Base-by-base conservation (phyloP, 2,888 invertebrate species). In the Mystacides longicornis region DNA sequence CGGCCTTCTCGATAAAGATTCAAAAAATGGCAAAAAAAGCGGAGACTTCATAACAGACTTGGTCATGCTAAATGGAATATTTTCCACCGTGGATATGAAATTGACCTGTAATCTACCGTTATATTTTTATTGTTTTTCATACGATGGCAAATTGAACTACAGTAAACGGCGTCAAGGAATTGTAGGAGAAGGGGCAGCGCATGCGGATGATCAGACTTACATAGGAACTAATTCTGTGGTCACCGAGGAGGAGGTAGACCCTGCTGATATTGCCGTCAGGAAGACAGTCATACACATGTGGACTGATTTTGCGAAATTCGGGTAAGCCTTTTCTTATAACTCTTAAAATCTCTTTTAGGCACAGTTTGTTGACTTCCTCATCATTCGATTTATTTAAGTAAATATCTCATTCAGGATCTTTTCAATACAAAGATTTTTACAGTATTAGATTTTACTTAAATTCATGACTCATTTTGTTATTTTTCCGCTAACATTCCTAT, bases 231-330 rank as follows among this genome's bases (percentile, higher is more conserved):
- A 43, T 23, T 9, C 5, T 2, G 7, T 14, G 11, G 50, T 56
- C 2, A 22, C 27, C 20, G 11, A 14, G 3, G 37, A 75, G 19
- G 72, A 72, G 0, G 72, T 76, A 69, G 69, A 70, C 31, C 74
- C 75, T 45, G 69, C 72, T 20, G 77, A 78, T 14, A 73, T 74
- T 0, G 68, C 72, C 27, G 75, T 77, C 16, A 66, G 74, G 1
- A 72, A 72, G 0, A 73, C 75, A 23, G 73, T 78, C 74, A 72
- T 76, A 0, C 71, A 71, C 67, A 72, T 78, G 73, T 77, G 77
- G 77, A 73, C 75, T 0, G 74, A 75, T 57, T 78, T 78, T 50
- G 76, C 76, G 5, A 76, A 73, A 63, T 68, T 65, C 63, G 75
- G 75, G 78, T 77, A 63, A 69, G 72, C n/a, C n/a, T n/a, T n/a